phyloP scores from a whole-genome alignment of 2,113 vertebrate species.

The Corythornis madagascariensis region DNA sequence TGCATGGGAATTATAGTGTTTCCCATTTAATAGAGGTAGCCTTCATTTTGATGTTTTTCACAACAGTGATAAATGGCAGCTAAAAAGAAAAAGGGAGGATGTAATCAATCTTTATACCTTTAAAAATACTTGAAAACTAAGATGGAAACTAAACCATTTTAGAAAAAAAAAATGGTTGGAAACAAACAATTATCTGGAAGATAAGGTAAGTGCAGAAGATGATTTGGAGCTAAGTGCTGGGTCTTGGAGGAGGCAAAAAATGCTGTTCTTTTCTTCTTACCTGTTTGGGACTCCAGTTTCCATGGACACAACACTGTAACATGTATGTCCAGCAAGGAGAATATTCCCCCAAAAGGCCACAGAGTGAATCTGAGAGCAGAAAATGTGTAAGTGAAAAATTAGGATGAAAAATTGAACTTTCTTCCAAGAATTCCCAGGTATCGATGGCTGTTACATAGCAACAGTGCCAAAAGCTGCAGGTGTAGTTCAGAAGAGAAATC shows the following conservation, averaged over 20 bases:
- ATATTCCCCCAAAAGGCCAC: not conserved
- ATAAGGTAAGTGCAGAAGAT: not conserved
- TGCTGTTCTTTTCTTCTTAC: not conserved
- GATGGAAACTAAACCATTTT: not conserved
- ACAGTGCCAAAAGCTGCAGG: not conserved
- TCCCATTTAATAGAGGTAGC: slow-evolving; percentile 65
- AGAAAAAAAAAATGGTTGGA: not conserved
- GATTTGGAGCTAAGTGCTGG: not conserved
- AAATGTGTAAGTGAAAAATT: not conserved
- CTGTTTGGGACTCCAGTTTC: slow-evolving; percentile 8
- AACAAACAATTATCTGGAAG: slow-evolving; percentile 12
- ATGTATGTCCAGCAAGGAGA: not conserved
- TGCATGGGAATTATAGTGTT: slow-evolving; percentile 52
- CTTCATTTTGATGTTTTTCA: slow-evolving; percentile 70
- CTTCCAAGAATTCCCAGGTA: not conserved
- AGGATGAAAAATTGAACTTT: not conserved
- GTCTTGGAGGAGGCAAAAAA: not conserved
- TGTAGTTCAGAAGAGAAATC: not conserved
- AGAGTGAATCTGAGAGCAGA: not conserved
- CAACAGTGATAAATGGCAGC: slow-evolving; percentile 72
- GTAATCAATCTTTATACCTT: slow-evolving; percentile 71
- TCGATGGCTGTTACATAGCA: not conserved
- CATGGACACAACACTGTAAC: not conserved
- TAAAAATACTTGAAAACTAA: slow-evolving; percentile 21
- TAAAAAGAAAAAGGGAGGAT: slow-evolving; percentile 56